phyloP scores from a whole-genome alignment of 2,888 invertebrate genomes.

The Helobdella robusta region DNA sequence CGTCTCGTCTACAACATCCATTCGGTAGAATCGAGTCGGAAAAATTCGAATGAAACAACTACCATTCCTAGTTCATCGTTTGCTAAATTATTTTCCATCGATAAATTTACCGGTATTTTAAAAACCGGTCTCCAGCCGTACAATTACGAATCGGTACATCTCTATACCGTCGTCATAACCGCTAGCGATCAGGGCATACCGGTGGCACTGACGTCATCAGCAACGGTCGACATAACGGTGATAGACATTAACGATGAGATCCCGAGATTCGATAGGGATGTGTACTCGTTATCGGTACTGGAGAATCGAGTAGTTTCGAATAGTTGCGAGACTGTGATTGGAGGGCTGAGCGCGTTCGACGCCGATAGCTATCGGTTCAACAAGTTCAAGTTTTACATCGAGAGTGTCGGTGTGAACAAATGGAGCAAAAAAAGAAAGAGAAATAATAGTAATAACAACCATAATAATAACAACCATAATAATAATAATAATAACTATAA shows the following conservation, averaged over 20 bases:
- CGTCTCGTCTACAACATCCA: neutral
- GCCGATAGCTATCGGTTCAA: neutral
- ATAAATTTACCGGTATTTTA: conserved; percentile 5
- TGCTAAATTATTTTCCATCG: neutral
- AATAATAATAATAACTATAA: too few relatives aligned
- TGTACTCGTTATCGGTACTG: conserved; percentile 11
- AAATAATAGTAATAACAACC: conserved; percentile 20
- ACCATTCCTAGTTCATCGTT: neutral
- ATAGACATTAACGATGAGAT: conserved; percentile 29
- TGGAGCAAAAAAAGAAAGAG: conserved; percentile 20
- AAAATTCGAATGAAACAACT: neutral
- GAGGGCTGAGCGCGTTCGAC: neutral
- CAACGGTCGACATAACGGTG: conserved; percentile 24
- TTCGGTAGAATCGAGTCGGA: neutral
- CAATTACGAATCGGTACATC: conserved; percentile 27
- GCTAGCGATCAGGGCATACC: conserved; percentile 29
- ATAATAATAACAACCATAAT: too few relatives aligned
- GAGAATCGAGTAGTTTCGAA: neutral
- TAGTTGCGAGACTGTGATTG: neutral
- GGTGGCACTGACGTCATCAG: neutral
- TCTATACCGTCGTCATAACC: conserved; percentile 26
- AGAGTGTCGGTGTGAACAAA: conserved; percentile 16
- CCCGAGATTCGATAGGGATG: conserved; percentile 20
- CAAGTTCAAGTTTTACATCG: too few relatives aligned
- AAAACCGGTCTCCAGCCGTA: conserved; percentile 14